Percentiles rank a stretch among this genome's conserved stretches.
These are phyloP conservation scores for Hexactinellida sp. DNA, from an alignment of 37 sponge, comb jelly and placozoan genomes.

Conservation along the genomic window DNA sequence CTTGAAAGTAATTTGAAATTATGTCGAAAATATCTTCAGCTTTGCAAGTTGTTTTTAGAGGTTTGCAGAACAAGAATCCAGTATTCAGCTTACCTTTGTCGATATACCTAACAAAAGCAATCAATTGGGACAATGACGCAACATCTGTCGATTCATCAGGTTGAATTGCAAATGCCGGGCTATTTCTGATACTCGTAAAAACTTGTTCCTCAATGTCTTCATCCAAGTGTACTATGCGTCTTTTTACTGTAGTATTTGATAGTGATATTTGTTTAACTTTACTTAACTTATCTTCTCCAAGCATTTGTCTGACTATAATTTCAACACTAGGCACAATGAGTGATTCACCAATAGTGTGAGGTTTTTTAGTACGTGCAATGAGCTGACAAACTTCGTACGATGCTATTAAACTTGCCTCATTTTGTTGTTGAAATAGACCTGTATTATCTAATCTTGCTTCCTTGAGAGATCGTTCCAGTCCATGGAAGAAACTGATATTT, in stretches of 20 bases:
- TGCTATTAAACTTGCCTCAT: not conserved
- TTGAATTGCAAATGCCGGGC: not conserved
- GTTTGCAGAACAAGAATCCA: not conserved
- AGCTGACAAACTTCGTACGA: not conserved
- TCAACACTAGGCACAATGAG: not conserved
- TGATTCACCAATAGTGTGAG: slow-evolving; percentile 3
- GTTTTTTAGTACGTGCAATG: not conserved
- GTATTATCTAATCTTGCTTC: not conserved
- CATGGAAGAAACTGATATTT: not conserved
- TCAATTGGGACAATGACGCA: not conserved
- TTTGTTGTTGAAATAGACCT: not conserved
- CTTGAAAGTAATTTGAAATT: not conserved
- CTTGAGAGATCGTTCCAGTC: not conserved
- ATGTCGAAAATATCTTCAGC: not conserved
- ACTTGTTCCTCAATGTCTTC: not conserved
- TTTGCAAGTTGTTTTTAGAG: not conserved
- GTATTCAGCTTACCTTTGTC: not conserved
- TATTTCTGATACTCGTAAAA: not conserved
- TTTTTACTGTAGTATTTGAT: not conserved
- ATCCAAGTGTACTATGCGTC: not conserved
- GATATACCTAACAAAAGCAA: not conserved
- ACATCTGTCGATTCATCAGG: slow-evolving; percentile 6
- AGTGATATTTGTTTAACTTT: not conserved
- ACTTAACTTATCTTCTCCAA: not conserved
- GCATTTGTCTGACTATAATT: not conserved